phyloP scores from a whole-genome alignment of 2,888 invertebrate species.

The Muscina levida region DNA sequence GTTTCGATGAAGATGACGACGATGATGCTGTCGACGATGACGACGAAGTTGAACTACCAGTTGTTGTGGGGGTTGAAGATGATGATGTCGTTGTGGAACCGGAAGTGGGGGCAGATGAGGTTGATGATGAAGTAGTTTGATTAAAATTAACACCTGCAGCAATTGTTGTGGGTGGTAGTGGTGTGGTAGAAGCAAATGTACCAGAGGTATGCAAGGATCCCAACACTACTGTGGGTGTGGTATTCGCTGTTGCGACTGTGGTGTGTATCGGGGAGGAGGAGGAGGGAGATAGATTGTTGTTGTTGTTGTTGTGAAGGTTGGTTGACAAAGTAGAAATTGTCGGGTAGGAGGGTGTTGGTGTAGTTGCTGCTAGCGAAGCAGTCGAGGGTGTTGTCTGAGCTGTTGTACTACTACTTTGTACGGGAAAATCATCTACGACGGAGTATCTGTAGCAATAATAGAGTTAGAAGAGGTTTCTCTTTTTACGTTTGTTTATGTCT shows the following conservation, averaged over 20 bases:
- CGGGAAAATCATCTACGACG: constrained; percentile 77
- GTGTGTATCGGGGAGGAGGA: constrained; percentile 60
- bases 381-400: constrained; percentile 73
- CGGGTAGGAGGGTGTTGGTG: constrained; percentile 75
- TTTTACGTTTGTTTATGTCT: constrained; percentile 19
- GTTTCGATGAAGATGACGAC: constrained; percentile 75
- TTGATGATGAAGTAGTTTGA: constrained; percentile 65
- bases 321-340: constrained; percentile 66
- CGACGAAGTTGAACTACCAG: constrained; percentile 66
- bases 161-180: constrained; percentile 70
- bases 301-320: too few species aligned
- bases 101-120: constrained; percentile 53
- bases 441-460: constrained; percentile 74
- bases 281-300: constrained; percentile 28
- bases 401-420: constrained; percentile 74
- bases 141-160: constrained; percentile 76
- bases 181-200: constrained; percentile 66
- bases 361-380: constrained; percentile 68
- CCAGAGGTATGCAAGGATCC: constrained; percentile 69
- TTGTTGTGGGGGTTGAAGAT: constrained; percentile 47
- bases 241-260: constrained; percentile 34
- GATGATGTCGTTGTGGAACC: constrained; percentile 10
- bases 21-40: constrained; percentile 70
- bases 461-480: constrained; percentile 30
- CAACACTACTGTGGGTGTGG: constrained; percentile 59